Evolutionary conservation across 2,797 vertebrate species (phyloP).

Genomic region (Tolypeutes matacus): DNA sequence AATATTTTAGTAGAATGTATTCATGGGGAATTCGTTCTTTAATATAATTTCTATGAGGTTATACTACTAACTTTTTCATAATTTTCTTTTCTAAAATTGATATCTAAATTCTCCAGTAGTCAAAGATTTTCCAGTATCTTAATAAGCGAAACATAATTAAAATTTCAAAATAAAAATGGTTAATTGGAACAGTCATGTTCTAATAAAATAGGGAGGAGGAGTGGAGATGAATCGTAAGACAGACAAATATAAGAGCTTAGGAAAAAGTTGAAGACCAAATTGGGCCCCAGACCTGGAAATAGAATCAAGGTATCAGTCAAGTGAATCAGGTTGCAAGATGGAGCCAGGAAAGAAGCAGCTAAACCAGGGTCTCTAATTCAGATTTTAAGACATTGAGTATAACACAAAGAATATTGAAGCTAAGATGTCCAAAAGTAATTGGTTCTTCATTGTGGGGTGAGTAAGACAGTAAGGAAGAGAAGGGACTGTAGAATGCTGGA

Average conservation of each 20-base stretch:
- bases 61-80: not conserved
- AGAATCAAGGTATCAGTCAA: not conserved
- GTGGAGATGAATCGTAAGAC: not conserved
- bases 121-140: not conserved
- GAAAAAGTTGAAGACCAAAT: not conserved
- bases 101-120: not conserved
- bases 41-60: not conserved
- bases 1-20: not conserved
- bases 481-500: not conserved
- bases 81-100: conserved; percentile 27
- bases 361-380: not conserved
- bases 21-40: not conserved
- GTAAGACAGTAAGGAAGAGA: not conserved
- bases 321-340: not conserved
- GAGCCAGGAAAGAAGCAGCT: not conserved
- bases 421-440: not conserved
- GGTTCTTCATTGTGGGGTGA: not conserved
- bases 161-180: not conserved
- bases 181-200: not conserved
- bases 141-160: not conserved
- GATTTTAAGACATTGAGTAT: not conserved
- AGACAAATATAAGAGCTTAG: not conserved
- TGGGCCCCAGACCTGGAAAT: not conserved
- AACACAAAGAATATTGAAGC: not conserved
- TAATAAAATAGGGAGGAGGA: not conserved